Conservation (phyloP, 2,888 invertebrate species). For the Phragmatobia fuliginosa region DNA sequence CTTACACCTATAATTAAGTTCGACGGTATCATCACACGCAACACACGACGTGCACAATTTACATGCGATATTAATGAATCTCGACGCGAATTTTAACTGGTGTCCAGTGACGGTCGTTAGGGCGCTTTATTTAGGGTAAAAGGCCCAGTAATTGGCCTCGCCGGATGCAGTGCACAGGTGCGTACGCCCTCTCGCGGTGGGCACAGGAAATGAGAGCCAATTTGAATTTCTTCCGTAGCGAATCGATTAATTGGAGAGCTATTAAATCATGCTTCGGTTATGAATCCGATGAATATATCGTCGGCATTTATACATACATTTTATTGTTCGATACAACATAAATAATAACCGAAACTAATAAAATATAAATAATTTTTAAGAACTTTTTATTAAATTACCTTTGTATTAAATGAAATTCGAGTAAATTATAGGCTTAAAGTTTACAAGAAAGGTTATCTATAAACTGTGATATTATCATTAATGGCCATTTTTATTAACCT, state of each 20-base stretch:
- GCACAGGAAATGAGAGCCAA: conserved; percentile 78
- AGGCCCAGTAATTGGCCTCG: conserved; percentile 76
- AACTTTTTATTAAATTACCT: conserved; percentile 2
- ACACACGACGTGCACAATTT: conserved; percentile 47
- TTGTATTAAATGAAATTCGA: background rate
- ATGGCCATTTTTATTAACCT: no score
- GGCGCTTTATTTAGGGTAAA: conserved; percentile 76
- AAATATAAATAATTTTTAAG: conserved; percentile 39
- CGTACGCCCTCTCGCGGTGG: conserved; percentile 75
- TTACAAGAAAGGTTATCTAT: background rate
- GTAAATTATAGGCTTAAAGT: background rate
- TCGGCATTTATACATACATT: conserved; percentile 43
- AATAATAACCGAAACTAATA: conserved; percentile 20
- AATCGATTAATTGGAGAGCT: conserved; percentile 75
- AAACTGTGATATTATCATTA: background rate
- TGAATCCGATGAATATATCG: conserved; percentile 38
- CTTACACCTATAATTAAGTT: conserved; percentile 45
- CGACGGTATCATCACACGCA: conserved; percentile 39
- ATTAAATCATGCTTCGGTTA: conserved; percentile 57
- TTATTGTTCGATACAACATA: conserved; percentile 26
- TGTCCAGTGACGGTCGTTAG: conserved; percentile 72
- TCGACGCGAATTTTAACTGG: conserved; percentile 62
- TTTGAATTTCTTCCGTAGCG: conserved; percentile 79
- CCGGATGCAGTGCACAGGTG: conserved; percentile 82
- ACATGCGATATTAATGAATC: conserved; percentile 62